These are phyloP conservation scores for Lasioglossum oenotherae DNA, from an alignment of 2,888 invertebrate species.

Conservation along the genomic window DNA sequence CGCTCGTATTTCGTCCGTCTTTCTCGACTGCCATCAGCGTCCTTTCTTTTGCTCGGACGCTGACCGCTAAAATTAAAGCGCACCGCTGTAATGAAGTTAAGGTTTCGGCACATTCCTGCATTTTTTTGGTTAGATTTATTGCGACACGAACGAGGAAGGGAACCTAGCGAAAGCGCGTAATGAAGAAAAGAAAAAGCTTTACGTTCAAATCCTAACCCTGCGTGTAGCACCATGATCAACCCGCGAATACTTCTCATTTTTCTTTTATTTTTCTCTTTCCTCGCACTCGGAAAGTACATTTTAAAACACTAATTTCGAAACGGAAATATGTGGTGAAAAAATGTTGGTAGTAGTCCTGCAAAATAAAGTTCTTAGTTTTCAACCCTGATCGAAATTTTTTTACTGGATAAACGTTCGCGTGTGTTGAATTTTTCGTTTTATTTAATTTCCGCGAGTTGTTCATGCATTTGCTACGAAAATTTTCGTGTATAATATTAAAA, in stretches of 20 bases:
- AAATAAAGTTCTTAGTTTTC: background rate
- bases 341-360: background rate
- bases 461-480: background rate
- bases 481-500: background rate
- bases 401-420: too few relatives aligned
- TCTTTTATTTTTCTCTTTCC: background rate
- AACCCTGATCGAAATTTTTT: background rate
- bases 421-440: background rate
- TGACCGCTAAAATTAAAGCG: constrained; percentile 73
- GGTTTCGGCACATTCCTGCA: constrained; percentile 73
- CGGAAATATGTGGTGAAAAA: background rate
- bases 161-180: constrained; percentile 11
- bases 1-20: constrained; percentile 36
- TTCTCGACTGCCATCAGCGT: background rate
- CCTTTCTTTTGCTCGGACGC: constrained; percentile 13
- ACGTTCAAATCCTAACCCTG: background rate
- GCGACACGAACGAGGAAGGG: constrained; percentile 20
- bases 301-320: background rate
- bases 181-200: constrained; percentile 25
- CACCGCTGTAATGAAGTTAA: constrained; percentile 75
- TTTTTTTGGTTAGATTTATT: constrained; percentile 70
- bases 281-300: background rate
- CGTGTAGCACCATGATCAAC: background rate
- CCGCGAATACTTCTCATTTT: background rate
- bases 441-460: background rate